Conservation (phyloP, 2,888 invertebrate species). For the Apodemia mormo region DNA sequence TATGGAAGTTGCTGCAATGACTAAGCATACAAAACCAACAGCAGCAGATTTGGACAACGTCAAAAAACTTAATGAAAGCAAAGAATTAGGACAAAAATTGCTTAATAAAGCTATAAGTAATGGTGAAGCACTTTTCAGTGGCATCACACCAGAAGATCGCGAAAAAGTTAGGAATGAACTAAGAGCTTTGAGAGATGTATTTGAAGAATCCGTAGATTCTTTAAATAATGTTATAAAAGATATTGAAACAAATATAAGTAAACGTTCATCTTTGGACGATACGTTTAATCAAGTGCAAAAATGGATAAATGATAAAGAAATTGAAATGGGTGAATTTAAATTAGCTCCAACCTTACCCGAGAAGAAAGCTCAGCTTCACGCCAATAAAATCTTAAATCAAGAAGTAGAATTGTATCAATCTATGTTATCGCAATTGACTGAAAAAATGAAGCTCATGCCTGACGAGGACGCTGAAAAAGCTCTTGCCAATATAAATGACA, state of each 20-base stretch:
- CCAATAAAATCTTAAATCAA: slow-evolving; percentile 89
- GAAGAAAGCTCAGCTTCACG: slow-evolving; percentile 93
- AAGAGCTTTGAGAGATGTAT: slow-evolving; percentile 89
- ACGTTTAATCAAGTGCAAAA: slow-evolving; percentile 93
- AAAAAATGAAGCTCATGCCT: slow-evolving; percentile 89
- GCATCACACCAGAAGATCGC: slow-evolving; percentile 92
- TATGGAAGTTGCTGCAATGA: slow-evolving; percentile 86
- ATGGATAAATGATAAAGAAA: slow-evolving; percentile 92
- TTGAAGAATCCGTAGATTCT: slow-evolving; percentile 92
- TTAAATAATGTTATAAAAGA: slow-evolving; percentile 92
- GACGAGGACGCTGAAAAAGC: slow-evolving; percentile 90
- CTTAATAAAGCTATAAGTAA: slow-evolving; percentile 91
- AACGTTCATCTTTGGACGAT: slow-evolving; percentile 96
- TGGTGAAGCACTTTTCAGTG: slow-evolving; percentile 93
- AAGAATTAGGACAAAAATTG: slow-evolving; percentile 89
- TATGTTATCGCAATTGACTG: slow-evolving; percentile 91
- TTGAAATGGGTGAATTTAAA: slow-evolving; percentile 86
- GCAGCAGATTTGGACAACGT: slow-evolving; percentile 89
- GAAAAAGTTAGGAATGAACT: slow-evolving; percentile 92
- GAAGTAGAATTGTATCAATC: slow-evolving; percentile 93
- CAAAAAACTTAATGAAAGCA: slow-evolving; percentile 86
- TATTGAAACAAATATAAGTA: slow-evolving; percentile 93
- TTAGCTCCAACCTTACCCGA: slow-evolving; percentile 91
- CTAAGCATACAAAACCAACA: slow-evolving; percentile 89
- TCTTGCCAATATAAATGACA: slow-evolving; percentile 86